Base-by-base conservation (phyloP, 2,113 vertebrate species). In the Apteryx mantelli region DNA sequence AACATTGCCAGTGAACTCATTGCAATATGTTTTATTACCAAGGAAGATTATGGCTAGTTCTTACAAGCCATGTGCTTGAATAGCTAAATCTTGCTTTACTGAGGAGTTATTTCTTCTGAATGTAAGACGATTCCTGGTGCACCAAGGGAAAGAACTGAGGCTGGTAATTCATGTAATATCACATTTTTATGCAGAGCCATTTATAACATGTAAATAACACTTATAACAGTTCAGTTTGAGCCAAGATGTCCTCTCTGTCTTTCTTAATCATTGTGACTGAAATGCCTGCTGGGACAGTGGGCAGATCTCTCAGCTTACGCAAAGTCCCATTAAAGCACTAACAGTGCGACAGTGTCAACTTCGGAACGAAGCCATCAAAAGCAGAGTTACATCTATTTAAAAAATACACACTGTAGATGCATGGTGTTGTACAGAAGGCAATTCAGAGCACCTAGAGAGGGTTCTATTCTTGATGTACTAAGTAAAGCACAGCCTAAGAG, bases 231-330 rank as follows among this genome's bases (percentile, higher is more conserved):
- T 78, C 42, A 89, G 12, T 11, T 79, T 17, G 86, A 85, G 34
- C 19, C 13, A 0, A 0, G 16, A 22, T 20, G 5, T n/a, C 22
- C 8, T 55, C 40, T 75, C 2, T 74, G 25, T 56, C 11, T 34
- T 55, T 71, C 44, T 55, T 48, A 44, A 60, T 19, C 48, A 19
- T 36, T 63, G 14, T 46, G 44, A 48, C 32, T 56, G 21, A 79
- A 75, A 24, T 8, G 7, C 17, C 44, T 95, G 9, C 9, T 28
- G 5, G 19, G 17, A 9, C 50, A 73, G 20, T 20, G 64, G 46
- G 9, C 32, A 56, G 28, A 18, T 28, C 90, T 82, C 66, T 75
- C 25, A 53, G 7, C 53, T 92, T 56, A 30, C 22, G 20, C 11
- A 34, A 55, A 75, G 3, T 22, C 32, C 42, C 15, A 8, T 44